A percentile compares a stretch with the other conserved stretches of the same genome.
These are phyloP conservation scores for Cairina moschata DNA, from an alignment of 2,113 vertebrate genomes.

Conservation along the genomic window DNA sequence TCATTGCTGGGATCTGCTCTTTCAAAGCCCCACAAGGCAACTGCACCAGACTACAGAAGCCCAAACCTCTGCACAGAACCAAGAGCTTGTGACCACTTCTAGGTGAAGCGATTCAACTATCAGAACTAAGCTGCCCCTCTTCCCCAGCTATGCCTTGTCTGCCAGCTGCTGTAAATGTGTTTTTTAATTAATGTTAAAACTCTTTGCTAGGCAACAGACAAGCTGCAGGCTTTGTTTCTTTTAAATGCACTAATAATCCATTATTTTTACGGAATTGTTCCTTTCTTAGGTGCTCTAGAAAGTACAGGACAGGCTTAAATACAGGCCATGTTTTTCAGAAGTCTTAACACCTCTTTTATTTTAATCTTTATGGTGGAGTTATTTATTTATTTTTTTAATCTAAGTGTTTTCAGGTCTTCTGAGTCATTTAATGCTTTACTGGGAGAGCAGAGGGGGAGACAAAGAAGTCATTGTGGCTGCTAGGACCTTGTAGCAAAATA, in stretches of 20 bases:
- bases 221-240: background rate
- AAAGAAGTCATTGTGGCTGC: background rate
- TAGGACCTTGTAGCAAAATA: background rate
- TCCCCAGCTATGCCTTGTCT: background rate
- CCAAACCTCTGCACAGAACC: fast-evolving
- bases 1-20: fast-evolving
- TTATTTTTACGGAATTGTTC: background rate
- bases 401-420: background rate
- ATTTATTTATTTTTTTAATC: background rate
- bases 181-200: fast-evolving
- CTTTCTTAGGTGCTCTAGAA: background rate
- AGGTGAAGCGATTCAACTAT: background rate
- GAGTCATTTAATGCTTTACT: background rate
- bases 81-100: background rate
- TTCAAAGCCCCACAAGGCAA: background rate
- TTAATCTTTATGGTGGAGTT: background rate
- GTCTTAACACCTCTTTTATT: background rate
- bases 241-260: fast-evolving
- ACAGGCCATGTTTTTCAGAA: background rate
- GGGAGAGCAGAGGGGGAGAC: background rate
- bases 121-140: too few relatives aligned
- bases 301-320: background rate
- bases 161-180: background rate
- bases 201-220: background rate
- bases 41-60: fast-evolving